Evolutionary conservation across 2,888 invertebrate species (phyloP).

Genomic region (Polydrusus cervinus): DNA sequence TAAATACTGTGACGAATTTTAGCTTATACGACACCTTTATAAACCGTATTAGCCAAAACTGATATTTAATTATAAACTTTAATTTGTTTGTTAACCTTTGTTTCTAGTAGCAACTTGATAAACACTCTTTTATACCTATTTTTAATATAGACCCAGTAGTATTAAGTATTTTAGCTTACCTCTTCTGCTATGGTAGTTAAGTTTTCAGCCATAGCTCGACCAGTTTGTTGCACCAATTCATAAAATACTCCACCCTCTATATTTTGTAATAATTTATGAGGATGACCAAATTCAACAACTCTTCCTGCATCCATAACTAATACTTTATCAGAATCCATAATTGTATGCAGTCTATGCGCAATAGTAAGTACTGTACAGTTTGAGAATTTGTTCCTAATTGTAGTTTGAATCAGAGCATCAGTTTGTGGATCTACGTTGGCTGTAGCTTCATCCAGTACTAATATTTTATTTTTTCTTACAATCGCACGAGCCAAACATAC

Average conservation of each 20-base stretch:
- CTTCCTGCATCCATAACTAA: slow-evolving; percentile 86
- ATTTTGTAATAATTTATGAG: slow-evolving; percentile 77
- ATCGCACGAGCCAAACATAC: slow-evolving; percentile 81
- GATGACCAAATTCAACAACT: slow-evolving; percentile 84
- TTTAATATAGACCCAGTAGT: no score
- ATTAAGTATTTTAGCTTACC: slow-evolving; percentile 38
- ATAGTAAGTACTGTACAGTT: slow-evolving; percentile 89
- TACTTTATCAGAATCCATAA: slow-evolving; percentile 89
- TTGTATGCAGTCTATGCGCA: slow-evolving; percentile 88
- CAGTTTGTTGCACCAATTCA: slow-evolving; percentile 80
- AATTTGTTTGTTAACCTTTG: no score
- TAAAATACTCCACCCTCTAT: slow-evolving; percentile 58
- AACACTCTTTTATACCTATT: no score
- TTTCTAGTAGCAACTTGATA: no score
- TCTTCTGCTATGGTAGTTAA: slow-evolving; percentile 60
- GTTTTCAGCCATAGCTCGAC: slow-evolving; percentile 67
- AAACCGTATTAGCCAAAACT: no score
- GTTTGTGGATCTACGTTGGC: slow-evolving; percentile 88
- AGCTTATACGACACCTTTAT: no score
- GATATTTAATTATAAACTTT: no score
- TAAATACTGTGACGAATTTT: no score
- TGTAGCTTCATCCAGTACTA: slow-evolving; percentile 80
- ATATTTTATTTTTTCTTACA: slow-evolving; percentile 68
- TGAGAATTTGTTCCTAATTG: slow-evolving; percentile 83
- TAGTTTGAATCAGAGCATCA: slow-evolving; percentile 83